A percentile compares a stretch with the other conserved stretches of the same genome.
These are phyloP conservation scores for Nematopogon swammerdamellus DNA, from an alignment of 2,888 invertebrate genomes.

Conservation along the genomic window DNA sequence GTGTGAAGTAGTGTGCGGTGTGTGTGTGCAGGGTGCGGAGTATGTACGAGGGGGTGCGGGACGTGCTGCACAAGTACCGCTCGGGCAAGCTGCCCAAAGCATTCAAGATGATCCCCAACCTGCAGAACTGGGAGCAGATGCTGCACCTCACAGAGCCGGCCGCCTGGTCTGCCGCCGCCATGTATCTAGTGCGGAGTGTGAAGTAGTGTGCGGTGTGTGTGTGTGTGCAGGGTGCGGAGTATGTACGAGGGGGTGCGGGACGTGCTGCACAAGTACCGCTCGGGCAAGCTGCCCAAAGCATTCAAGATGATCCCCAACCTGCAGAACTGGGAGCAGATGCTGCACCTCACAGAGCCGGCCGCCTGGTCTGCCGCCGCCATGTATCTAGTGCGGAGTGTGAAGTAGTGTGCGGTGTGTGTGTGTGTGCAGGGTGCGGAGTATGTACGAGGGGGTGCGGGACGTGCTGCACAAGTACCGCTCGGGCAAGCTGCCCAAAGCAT, in stretches of 20 bases:
- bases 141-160: conserved; percentile 85
- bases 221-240: too few relatives aligned
- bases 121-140: conserved; percentile 93
- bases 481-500: conserved; percentile 97
- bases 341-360: conserved; percentile 86
- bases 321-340: conserved; percentile 91
- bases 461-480: conserved; percentile 87
- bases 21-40: conserved; percentile 69
- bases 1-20: too few relatives aligned
- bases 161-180: conserved; percentile 96
- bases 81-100: conserved; percentile 98
- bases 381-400: conserved; percentile 76
- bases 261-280: conserved; percentile 85
- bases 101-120: conserved; percentile 92
- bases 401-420: too few relatives aligned
- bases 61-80: conserved; percentile 84
- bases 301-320: conserved; percentile 95
- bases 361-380: conserved; percentile 97
- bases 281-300: conserved; percentile 96
- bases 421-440: too few relatives aligned
- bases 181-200: conserved; percentile 93
- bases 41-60: conserved; percentile 89
- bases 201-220: too few relatives aligned
- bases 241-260: conserved; percentile 91
- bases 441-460: conserved; percentile 90